Evolutionary conservation across 2,797 vertebrate species (phyloP).

Genomic region (Cryptoprocta ferox): DNA sequence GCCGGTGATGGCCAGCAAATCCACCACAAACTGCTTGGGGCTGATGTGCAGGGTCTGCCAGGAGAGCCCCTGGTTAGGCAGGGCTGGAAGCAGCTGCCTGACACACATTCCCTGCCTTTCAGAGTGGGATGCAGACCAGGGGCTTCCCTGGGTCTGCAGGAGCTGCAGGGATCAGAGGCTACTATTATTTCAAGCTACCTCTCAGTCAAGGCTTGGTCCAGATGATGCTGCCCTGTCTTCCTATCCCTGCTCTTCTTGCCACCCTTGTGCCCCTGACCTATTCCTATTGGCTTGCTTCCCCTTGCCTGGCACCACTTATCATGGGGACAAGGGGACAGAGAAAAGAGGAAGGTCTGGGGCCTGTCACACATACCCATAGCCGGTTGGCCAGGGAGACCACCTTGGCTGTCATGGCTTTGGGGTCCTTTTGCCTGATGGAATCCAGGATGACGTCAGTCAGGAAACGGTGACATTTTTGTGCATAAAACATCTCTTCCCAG

Average conservation of each 20-base stretch:
- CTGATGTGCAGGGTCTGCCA: conserved; percentile 78
- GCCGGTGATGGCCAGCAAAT: conserved; percentile 75
- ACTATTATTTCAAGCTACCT: not conserved
- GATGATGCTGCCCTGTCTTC: not conserved
- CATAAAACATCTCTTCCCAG: conserved; percentile 85
- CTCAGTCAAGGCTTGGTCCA: not conserved
- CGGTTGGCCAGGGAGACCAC: conserved; percentile 77
- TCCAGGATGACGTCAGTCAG: conserved; percentile 85
- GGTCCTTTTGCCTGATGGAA: conserved; percentile 82
- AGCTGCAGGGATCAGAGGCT: not conserved
- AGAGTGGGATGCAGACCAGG: not conserved
- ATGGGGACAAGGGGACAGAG: not conserved
- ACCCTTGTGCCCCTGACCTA: not conserved
- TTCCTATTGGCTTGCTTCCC: not conserved
- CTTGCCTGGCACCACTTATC: not conserved
- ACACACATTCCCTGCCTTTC: not conserved
- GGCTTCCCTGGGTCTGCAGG: not conserved
- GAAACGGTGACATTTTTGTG: conserved; percentile 84
- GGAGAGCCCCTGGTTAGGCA: not conserved
- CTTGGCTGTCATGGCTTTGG: conserved; percentile 77
- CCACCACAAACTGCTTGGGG: conserved; percentile 82
- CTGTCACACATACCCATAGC: conserved; percentile 82
- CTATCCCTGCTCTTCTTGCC: not conserved
- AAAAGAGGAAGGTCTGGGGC: not conserved
- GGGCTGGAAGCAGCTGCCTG: not conserved